Evolutionary conservation across 1,140 invertebrate species (phyloP).

Genomic region (Lepidurus arcticus): DNA sequence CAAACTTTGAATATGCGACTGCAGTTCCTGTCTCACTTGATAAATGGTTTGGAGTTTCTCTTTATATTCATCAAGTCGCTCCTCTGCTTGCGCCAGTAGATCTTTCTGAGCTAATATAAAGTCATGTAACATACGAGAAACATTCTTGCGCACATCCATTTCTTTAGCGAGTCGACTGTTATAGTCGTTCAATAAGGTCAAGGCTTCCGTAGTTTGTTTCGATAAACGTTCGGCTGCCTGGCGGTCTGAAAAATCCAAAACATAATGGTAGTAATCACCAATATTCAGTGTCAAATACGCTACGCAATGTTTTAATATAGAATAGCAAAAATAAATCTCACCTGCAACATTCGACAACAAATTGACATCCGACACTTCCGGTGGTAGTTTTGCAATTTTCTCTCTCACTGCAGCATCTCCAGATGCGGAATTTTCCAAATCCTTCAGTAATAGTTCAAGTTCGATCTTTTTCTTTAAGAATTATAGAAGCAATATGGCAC

Average conservation of each 20-base stretch:
- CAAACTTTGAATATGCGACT: conserved; percentile 84
- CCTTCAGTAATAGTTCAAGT: conserved; percentile 52
- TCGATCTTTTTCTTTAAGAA: neutral
- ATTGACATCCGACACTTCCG: conserved; percentile 86
- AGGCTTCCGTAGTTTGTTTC: conserved; percentile 76
- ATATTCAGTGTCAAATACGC: conserved; percentile 24
- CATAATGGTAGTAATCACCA: neutral
- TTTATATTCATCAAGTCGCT: conserved; percentile 79
- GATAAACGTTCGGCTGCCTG: conserved; percentile 64
- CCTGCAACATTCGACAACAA: conserved; percentile 75
- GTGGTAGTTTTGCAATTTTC: conserved; percentile 85
- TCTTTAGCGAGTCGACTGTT: conserved; percentile 77
- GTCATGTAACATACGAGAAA: conserved; percentile 77
- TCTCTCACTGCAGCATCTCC: conserved; percentile 86
- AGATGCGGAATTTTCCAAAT: conserved; percentile 87
- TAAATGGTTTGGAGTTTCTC: conserved; percentile 79
- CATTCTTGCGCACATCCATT: conserved; percentile 76
- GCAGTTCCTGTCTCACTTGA: conserved; percentile 74
- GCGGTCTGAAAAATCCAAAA: conserved; percentile 54
- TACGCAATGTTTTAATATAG: neutral
- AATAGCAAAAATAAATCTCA: conserved; percentile 39
- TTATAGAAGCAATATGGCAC: conserved; percentile 44
- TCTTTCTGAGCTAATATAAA: conserved; percentile 80
- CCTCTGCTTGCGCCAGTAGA: conserved; percentile 73
- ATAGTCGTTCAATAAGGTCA: conserved; percentile 77